A percentile compares a stretch with the other conserved stretches of the same genome.
phyloP scores from a whole-genome alignment of 2,797 vertebrate genomes.

The Enteromius radiatus region DNA sequence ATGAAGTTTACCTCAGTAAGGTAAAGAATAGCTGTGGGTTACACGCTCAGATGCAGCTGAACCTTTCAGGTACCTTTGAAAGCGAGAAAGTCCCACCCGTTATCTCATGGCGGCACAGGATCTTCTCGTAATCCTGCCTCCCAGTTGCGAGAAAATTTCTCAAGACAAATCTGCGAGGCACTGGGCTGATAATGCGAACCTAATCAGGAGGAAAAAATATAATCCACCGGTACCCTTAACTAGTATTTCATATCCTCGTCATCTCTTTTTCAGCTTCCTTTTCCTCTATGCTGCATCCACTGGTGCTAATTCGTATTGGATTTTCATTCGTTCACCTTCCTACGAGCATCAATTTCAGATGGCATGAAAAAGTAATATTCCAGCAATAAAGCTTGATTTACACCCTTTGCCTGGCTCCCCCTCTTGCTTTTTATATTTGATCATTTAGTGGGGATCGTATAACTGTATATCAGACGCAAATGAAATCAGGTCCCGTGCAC shows the following conservation, averaged over 20 bases:
- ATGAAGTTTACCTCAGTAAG: conserved; percentile 15
- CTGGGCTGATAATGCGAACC: conserved; percentile 48
- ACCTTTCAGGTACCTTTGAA: not conserved
- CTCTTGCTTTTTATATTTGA: conserved; percentile 82
- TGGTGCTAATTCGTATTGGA: conserved; percentile 74
- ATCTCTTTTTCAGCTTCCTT: conserved; percentile 56
- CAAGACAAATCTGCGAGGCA: conserved; percentile 61
- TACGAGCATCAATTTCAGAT: conserved; percentile 80
- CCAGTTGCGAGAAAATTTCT: conserved; percentile 60
- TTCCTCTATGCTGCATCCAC: conserved; percentile 64
- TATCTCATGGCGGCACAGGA: conserved; percentile 44
- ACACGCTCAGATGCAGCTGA: not conserved
- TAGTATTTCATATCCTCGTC: conserved; percentile 58
- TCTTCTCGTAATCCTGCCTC: conserved; percentile 61
- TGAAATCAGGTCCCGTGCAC: conserved; percentile 85
- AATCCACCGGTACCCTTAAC: conserved; percentile 56
- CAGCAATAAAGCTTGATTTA: conserved; percentile 88
- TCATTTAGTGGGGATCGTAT: conserved; percentile 87
- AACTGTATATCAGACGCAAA: conserved; percentile 89
- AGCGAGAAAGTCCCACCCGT: conserved; percentile 29
- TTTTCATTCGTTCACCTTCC: conserved; percentile 80
- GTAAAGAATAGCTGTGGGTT: conserved; percentile 20
- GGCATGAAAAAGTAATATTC: conserved; percentile 86
- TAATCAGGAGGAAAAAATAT: conserved; percentile 60
- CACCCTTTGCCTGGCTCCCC: conserved; percentile 69